Evolutionary conservation across 2,888 invertebrate genomes (phyloP), one percentile per base, ranked within the genome.

Genomic region (Sipha maydis): DNA sequence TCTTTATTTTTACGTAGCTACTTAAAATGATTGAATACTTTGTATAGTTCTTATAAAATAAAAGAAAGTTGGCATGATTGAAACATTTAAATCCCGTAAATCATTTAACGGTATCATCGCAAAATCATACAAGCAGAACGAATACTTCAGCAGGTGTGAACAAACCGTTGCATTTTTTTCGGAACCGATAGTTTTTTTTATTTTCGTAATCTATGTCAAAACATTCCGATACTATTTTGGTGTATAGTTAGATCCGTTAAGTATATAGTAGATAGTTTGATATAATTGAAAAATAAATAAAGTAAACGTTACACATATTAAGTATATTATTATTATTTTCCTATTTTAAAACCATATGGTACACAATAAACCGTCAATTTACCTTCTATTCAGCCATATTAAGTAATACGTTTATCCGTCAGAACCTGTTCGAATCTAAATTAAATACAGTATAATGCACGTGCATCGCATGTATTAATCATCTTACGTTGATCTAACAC

Each of bases 11-110:
- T 54, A 48, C 38, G 34, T 34, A 25, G 0, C n/a, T n/a, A 31
- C 54, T 9, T 19, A 48, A n/a, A 48, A 54, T n/a, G 4, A 54
- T 78, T 78, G 8, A 19, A 69, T 19, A 34, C 8, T n/a, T n/a
- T 34, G 14, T 56, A 48, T 75, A 25, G 54, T 80, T 79, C 61
- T 56, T 14, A 14, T 38, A 14, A 61, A 48, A 73, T 28, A 78
- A 82, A 80, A 88, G 73, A 75, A 80, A 82, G 73, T 73, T 73
- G 25, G 80, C 54, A 38, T 38, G 79, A 86, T 67, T 21, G 56
- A 76, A 67, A 85, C 31, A 77, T 85, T 85, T 85, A 85, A 76
- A 85, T 83, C 61, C 84, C 76, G 76, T 86, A 73, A 73, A 80
- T 79, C 80, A 28, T 75, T 88, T 88, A 80, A 82, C 80, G 80